Evolutionary conservation across 2,888 invertebrate genomes (phyloP), one percentile per base, ranked within the genome.

Genomic region (Mesorhabditis spiculigera): DNA sequence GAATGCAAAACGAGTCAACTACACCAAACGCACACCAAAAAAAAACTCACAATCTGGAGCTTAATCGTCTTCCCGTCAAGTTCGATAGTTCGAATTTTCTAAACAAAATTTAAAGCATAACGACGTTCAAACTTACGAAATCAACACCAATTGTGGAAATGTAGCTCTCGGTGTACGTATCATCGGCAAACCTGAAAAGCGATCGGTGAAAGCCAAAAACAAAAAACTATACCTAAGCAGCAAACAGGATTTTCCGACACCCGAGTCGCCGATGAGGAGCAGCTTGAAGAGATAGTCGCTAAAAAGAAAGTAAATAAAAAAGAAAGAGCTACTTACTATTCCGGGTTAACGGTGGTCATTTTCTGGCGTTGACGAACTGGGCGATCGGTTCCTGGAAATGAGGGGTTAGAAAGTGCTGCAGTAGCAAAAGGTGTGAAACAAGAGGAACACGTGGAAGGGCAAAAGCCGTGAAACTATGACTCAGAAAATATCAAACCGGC

Each of bases 101-200:
- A 88, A 50, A 90, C 89, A 80, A 50, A 68, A n/a, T 13, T 62
- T 13, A 63, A 69, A 79, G 43, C 42, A 65, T 41, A 66, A 62
- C 13, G 10, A 10, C 8, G 44, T 8, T 10, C 69, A 78, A 83
- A 91, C 92, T 91, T 90, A 93, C 93, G 90, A 98, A 99, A 89
- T 98, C 98, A 85, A 98, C 98, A 85, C 98, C 98, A 89, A 99
- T 98, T 84, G 98, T 98, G 89, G 97, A 97, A 89, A 98, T 98
- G 90, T 98, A 98, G 89, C 96, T 96, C 89, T 98, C 98, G 88
- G 97, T 98, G 89, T 97, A 98, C 80, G 97, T 97, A 89, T 98
- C 98, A 90, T 98, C 98, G 75, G 95, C 95, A 89, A 96, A 96
- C 58, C 58, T 50, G n/a, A n/a, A 50, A 50, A 50, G n/a, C 58